Percentiles rank a stretch among this genome's conserved stretches.
These are phyloP conservation scores for Scaptomyza pallida DNA, from an alignment of 1,140 invertebrate genomes.

Conservation along the genomic window DNA sequence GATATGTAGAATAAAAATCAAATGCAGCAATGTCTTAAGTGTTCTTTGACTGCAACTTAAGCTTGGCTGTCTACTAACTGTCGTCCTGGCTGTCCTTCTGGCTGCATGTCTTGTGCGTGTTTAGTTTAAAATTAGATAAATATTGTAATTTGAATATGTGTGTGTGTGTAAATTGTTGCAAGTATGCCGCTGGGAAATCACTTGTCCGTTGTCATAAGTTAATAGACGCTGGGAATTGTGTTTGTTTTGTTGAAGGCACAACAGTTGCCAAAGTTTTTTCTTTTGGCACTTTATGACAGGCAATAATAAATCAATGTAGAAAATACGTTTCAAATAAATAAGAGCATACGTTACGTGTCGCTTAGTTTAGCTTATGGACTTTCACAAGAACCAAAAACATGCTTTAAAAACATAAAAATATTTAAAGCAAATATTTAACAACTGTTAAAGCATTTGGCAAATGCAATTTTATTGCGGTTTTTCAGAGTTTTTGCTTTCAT, in stretches of 20 bases:
- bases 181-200: constrained; percentile 69
- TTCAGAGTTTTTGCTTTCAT: constrained; percentile 13
- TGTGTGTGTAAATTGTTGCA: constrained; percentile 69
- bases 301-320: constrained; percentile 65
- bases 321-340: too few species aligned
- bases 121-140: constrained; percentile 76
- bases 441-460: constrained; percentile 4
- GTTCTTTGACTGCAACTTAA: constrained; percentile 27
- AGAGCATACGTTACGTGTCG: too few species aligned
- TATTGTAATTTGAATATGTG: constrained; percentile 75
- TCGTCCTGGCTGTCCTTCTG: constrained; percentile 8
- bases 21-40: constrained; percentile 2
- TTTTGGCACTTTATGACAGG: constrained; percentile 1
- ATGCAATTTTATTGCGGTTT: constrained; percentile 57
- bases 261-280: background rate
- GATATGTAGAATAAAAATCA: background rate
- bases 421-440: constrained; percentile 44
- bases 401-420: constrained; percentile 11
- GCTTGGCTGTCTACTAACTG: background rate
- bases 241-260: background rate
- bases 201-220: constrained; percentile 71
- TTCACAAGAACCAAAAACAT: background rate
- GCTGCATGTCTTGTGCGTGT: constrained; percentile 48
- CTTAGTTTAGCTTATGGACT: background rate
- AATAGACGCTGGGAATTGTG: constrained; percentile 71